Evolutionary conservation across 53 echinoderm and acorn worm genomes (phyloP).

Genomic region (Holothuria leucospilota): DNA sequence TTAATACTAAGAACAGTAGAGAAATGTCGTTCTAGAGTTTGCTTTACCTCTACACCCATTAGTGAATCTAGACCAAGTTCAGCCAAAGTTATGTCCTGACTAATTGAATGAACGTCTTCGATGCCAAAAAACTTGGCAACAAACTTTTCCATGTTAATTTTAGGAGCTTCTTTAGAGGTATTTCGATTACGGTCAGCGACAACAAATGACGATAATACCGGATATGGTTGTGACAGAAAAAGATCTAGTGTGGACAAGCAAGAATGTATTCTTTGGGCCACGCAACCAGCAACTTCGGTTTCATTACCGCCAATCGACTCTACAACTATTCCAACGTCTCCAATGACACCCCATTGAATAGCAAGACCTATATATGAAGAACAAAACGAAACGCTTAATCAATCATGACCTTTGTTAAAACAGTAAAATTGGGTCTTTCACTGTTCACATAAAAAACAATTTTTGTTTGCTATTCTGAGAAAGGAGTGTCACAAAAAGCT

Average conservation of each 20-base stretch:
- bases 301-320: conserved; percentile 71
- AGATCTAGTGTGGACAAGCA: conserved; percentile 67
- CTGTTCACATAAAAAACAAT: too few species aligned
- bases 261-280: conserved; percentile 67
- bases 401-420: too few species aligned
- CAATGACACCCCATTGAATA: conserved; percentile 80
- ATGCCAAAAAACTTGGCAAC: conserved; percentile 70
- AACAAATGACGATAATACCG: conserved; percentile 65
- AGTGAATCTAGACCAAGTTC: conserved; percentile 73
- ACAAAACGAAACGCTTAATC: too few species aligned
- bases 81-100: conserved; percentile 61
- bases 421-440: too few species aligned
- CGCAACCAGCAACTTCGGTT: conserved; percentile 50
- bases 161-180: conserved; percentile 26
- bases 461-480: too few species aligned
- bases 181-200: conserved; percentile 39
- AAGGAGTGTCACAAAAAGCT: too few species aligned
- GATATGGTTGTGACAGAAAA: conserved; percentile 57
- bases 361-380: conserved; percentile 49
- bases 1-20: conserved; percentile 60
- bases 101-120: conserved; percentile 54
- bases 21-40: conserved; percentile 72
- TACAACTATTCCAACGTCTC: conserved; percentile 70
- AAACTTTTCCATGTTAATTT: conserved; percentile 39
- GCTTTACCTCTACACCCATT: conserved; percentile 78